These are phyloP conservation scores for Sarcophaga caerulescens DNA, from an alignment of 2,888 invertebrate genomes.

Conservation along the genomic window DNA sequence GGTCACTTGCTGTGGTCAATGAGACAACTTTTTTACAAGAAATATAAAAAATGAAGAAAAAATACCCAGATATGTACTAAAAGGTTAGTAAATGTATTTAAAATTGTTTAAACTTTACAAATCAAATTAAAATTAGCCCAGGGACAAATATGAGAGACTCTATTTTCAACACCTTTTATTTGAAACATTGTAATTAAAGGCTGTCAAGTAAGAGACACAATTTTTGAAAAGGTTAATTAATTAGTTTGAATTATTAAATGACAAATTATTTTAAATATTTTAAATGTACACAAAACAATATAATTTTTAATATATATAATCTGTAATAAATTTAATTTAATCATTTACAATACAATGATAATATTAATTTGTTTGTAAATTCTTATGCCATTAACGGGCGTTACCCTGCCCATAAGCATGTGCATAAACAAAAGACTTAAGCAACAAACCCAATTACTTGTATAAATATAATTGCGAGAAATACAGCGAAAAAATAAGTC, in stretches of 20 bases:
- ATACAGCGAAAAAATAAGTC: conserved; percentile 6
- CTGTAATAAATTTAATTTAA: no score
- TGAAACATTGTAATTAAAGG: neutral
- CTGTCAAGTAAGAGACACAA: no score
- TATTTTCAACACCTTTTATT: conserved; percentile 12
- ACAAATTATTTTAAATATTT: no score
- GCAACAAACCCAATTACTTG: conserved; percentile 71
- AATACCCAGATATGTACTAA: neutral
- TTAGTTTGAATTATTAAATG: no score
- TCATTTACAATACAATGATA: neutral
- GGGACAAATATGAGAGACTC: neutral
- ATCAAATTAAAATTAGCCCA: neutral
- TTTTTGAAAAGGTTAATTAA: no score
- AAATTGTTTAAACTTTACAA: neutral
- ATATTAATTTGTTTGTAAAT: neutral
- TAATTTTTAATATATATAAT: no score
- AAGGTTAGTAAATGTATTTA: neutral
- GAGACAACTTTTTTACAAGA: neutral
- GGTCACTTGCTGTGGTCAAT: neutral
- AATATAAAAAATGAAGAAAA: neutral
- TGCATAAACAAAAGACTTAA: conserved; percentile 73
- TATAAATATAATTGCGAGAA: neutral
- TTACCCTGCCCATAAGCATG: conserved; percentile 3
- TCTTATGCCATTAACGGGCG: neutral
- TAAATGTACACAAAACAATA: no score